phyloP scores from a whole-genome alignment of 2,888 invertebrate genomes.

The Penaeus monodon region DNA sequence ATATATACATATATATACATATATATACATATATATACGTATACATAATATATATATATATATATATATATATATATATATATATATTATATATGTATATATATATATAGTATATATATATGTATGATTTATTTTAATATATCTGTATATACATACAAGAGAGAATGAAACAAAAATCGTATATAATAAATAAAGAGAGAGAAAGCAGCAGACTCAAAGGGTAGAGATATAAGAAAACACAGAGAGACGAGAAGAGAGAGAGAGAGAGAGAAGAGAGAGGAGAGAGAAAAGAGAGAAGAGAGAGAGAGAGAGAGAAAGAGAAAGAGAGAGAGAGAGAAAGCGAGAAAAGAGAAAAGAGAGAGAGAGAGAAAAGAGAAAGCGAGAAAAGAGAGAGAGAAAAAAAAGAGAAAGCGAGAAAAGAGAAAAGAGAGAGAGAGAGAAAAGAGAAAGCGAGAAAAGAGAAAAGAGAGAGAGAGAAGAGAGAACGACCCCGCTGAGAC shows the following conservation, averaged over 20 bases:
- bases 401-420: background rate
- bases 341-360: background rate
- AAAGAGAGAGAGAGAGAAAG: background rate
- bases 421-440: background rate
- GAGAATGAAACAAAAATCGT: background rate
- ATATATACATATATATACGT: no score
- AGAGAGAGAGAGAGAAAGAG: background rate
- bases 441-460: background rate
- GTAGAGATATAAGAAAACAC: background rate
- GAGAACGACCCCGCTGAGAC: no score
- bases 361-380: background rate
- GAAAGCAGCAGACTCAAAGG: no score
- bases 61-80: background rate
- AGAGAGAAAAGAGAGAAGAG: background rate
- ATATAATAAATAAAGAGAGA: no score
- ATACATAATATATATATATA: background rate
- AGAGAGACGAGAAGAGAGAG: background rate
- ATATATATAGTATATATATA: slow-evolving; percentile 7
- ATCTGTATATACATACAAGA: background rate
- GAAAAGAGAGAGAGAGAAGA: background rate
- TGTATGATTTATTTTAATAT: no score
- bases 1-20: no score
- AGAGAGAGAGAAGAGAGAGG: background rate
- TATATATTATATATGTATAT: slow-evolving; percentile 12
- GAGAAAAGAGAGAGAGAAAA: background rate